These are phyloP conservation scores for Drosophila austrosaltans DNA, from an alignment of 2,888 invertebrate species.

Conservation along the genomic window DNA sequence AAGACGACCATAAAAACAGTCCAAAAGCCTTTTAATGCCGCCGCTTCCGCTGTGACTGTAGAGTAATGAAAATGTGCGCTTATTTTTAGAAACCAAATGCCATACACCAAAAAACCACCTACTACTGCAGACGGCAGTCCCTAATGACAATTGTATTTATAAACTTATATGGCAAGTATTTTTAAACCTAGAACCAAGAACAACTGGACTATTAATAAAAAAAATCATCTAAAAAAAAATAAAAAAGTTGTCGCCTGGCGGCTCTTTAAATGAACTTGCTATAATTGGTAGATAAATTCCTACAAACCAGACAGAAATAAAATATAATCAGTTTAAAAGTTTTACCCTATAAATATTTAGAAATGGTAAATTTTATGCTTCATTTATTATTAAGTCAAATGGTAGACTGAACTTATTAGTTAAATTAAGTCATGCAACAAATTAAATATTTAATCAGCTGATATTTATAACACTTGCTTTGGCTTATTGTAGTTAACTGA, in stretches of 20 bases:
- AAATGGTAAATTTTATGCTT: background rate
- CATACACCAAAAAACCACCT: background rate
- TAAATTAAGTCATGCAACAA: too few relatives aligned
- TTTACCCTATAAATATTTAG: background rate
- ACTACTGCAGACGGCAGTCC: background rate
- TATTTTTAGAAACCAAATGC: slow-evolving; percentile 43
- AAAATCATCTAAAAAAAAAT: background rate
- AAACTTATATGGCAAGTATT: slow-evolving; percentile 14
- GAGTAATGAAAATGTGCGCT: slow-evolving; percentile 57
- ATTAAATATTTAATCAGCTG: too few relatives aligned
- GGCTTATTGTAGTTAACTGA: too few relatives aligned
- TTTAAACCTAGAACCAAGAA: slow-evolving; percentile 3
- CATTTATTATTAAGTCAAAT: background rate
- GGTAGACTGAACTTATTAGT: background rate
- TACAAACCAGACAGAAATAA: background rate
- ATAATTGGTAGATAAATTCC: background rate
- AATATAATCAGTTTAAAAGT: background rate
- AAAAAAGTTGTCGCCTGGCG: background rate
- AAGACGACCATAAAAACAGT: slow-evolving; percentile 41
- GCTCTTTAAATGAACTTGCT: background rate
- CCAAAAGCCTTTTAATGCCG: slow-evolving; percentile 52
- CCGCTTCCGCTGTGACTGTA: slow-evolving; percentile 33
- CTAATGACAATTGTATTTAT: slow-evolving; percentile 30
- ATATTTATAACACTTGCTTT: too few relatives aligned
- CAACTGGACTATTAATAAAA: background rate